phyloP scores from a whole-genome alignment of 2,113 vertebrate genomes.

The Ranitomeya variabilis region DNA sequence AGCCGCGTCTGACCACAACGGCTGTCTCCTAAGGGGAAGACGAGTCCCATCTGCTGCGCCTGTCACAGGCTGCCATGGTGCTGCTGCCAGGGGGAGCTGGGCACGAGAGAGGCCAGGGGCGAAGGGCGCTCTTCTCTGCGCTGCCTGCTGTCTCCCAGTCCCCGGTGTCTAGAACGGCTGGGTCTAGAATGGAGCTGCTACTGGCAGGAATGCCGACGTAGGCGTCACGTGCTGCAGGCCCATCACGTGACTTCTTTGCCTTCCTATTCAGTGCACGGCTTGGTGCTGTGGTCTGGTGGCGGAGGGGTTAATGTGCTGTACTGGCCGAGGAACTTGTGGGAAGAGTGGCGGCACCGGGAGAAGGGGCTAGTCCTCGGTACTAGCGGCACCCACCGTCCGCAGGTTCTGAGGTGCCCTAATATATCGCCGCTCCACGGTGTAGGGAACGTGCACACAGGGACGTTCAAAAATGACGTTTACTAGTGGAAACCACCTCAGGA shows the following conservation, averaged over 20 bases:
- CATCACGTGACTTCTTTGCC: neutral
- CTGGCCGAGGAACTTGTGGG: too few relatives aligned
- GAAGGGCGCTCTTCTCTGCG: neutral
- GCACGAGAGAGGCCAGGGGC: neutral
- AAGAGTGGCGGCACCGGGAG: too few relatives aligned
- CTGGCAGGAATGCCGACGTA: neutral
- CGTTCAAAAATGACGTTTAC: too few relatives aligned
- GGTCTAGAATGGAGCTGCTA: neutral
- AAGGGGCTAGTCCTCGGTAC: too few relatives aligned
- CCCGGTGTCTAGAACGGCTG: neutral
- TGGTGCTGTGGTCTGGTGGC: too few relatives aligned
- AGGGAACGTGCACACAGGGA: too few relatives aligned
- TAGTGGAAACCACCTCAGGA: too few relatives aligned
- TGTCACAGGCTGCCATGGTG: conserved; percentile 46
- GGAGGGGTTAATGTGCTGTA: too few relatives aligned
- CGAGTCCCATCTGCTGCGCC: conserved; percentile 49
- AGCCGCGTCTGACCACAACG: neutral
- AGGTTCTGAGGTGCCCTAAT: too few relatives aligned
- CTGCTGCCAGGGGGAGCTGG: conserved; percentile 14
- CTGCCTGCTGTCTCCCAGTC: neutral
- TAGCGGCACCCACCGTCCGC: too few relatives aligned
- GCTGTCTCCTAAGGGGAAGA: neutral
- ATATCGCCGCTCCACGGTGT: too few relatives aligned
- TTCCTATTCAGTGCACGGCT: too few relatives aligned
- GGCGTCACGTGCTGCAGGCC: neutral